A percentile compares a stretch with the other conserved stretches of the same genome.
Evolutionary conservation across 1,140 invertebrate genomes (phyloP).

Genomic region (Sycobia sp.): DNA sequence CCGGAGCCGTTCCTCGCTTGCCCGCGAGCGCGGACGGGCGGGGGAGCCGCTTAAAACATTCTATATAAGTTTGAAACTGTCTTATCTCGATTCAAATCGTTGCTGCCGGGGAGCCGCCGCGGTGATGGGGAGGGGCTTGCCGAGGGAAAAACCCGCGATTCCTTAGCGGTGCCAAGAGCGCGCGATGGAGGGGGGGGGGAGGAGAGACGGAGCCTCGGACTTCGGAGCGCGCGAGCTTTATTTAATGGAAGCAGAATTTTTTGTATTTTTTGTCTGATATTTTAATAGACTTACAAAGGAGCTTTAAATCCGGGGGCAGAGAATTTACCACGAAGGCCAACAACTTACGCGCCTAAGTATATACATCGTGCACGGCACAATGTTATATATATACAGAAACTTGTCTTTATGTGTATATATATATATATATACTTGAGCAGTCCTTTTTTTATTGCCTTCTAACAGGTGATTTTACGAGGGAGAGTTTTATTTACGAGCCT

Average conservation of each 20-base stretch:
- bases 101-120: neutral
- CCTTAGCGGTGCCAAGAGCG: neutral
- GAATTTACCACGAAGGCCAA: slow-evolving; percentile 8
- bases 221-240: neutral
- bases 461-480: slow-evolving; percentile 23
- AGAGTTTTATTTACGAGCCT: slow-evolving; percentile 29
- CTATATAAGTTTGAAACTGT: slow-evolving; percentile 35
- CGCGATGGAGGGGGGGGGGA: neutral
- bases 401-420: too few species aligned
- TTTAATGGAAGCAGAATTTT: slow-evolving; percentile 16
- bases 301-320: neutral
- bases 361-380: too few species aligned
- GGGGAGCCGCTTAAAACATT: slow-evolving; percentile 26
- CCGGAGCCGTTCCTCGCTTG: neutral
- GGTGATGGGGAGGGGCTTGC: neutral
- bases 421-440: too few species aligned
- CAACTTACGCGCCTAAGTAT: too few species aligned
- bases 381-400: too few species aligned
- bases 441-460: slow-evolving; percentile 13
- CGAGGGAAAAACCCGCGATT: too few species aligned
- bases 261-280: too few species aligned
- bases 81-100: slow-evolving; percentile 24
- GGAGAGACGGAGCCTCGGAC: neutral
- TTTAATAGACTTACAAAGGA: slow-evolving; percentile 24
- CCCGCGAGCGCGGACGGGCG: neutral